A percentile compares a stretch with the other conserved stretches of the same genome.
Conservation (phyloP, 2,888 invertebrate species). For the Polydrusus pterygomalis region DNA sequence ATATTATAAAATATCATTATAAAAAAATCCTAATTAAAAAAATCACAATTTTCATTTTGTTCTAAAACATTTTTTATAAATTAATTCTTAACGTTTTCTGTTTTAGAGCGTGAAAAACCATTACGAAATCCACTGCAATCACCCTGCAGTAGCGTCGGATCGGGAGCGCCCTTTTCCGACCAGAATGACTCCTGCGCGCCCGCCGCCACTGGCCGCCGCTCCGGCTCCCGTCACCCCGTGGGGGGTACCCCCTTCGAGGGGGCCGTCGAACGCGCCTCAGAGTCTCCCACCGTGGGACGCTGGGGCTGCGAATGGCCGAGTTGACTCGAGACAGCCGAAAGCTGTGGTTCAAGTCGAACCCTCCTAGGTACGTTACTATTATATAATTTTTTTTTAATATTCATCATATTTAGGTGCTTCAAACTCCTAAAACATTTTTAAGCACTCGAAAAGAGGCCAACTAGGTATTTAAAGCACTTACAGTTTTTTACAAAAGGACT, state of each 20-base stretch:
- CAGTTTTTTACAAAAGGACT: too few relatives aligned
- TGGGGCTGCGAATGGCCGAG: conserved; percentile 98
- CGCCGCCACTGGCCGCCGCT: conserved; percentile 6
- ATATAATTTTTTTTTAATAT: background rate
- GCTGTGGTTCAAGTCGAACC: conserved; percentile 72
- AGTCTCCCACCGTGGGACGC: conserved; percentile 85
- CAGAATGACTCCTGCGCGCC: conserved; percentile 49
- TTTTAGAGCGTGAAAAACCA: conserved; percentile 78
- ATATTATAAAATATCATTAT: too few relatives aligned
- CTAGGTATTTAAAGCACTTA: too few relatives aligned
- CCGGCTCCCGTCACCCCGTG: conserved; percentile 6
- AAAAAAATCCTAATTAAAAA: too few relatives aligned
- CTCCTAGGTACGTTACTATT: conserved; percentile 60
- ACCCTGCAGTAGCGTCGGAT: conserved; percentile 49
- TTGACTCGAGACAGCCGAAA: conserved; percentile 89
- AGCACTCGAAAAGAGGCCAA: too few relatives aligned
- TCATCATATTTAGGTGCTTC: background rate
- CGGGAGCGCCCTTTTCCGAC: conserved; percentile 38
- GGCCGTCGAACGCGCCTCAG: conserved; percentile 39
- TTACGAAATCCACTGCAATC: conserved; percentile 52
- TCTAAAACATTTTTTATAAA: too few relatives aligned
- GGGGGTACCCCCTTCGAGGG: conserved; percentile 40
- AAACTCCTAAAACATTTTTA: too few relatives aligned
- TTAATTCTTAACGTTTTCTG: too few relatives aligned
- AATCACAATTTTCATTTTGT: too few relatives aligned